Evolutionary conservation across 2,113 vertebrate genomes (phyloP).

Genomic region (Tichodroma muraria): DNA sequence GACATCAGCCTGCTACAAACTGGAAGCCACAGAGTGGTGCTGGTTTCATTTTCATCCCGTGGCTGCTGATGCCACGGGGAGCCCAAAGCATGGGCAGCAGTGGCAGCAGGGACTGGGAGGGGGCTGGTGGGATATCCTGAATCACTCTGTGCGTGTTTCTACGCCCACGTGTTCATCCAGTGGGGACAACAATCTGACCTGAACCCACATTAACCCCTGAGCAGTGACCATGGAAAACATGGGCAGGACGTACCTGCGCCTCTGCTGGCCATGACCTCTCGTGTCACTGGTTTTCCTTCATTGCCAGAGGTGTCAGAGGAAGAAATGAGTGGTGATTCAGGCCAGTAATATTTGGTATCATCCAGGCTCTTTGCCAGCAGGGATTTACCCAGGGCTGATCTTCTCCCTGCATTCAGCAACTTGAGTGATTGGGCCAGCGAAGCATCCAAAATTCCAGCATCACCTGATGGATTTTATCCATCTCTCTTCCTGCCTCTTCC

Average conservation of each 20-base stretch:
- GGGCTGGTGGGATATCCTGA: neutral
- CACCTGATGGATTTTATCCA: neutral
- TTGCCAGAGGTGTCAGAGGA: neutral
- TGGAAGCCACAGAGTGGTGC: neutral
- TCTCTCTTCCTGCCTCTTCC: neutral
- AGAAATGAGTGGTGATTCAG: neutral
- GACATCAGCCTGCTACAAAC: neutral
- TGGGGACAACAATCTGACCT: neutral
- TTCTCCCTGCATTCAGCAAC: neutral
- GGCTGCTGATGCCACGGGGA: rapidly evolving
- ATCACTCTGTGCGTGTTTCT: neutral
- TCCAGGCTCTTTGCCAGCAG: neutral
- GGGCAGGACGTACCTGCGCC: neutral
- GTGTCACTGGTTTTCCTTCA: rapidly evolving
- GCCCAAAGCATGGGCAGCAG: neutral
- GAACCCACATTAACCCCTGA: neutral
- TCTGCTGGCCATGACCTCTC: neutral
- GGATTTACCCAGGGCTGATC: neutral
- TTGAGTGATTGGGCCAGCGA: rapidly evolving
- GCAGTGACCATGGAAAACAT: neutral
- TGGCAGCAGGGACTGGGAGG: neutral
- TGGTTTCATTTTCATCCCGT: neutral
- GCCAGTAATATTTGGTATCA: neutral
- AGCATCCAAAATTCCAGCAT: neutral
- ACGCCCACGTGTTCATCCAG: neutral